Evolutionary conservation across 1,140 invertebrate species (phyloP).

Genomic region (Drosophila tsacasi): DNA sequence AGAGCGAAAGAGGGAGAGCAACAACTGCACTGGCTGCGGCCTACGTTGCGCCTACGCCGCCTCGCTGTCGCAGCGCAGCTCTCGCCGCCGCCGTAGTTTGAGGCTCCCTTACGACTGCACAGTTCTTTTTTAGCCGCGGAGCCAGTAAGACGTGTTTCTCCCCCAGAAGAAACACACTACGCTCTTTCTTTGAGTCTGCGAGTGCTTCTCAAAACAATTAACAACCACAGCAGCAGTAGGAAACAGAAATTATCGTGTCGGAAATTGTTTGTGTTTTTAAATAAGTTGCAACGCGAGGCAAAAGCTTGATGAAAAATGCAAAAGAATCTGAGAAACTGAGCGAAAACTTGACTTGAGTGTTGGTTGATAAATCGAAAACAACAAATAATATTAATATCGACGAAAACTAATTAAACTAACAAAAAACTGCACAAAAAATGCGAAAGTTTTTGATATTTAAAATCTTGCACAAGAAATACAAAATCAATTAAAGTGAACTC

Average conservation of each 20-base stretch:
- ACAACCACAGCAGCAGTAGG: constrained; percentile 34
- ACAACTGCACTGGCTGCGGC: constrained; percentile 52
- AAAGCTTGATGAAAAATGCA: constrained; percentile 72
- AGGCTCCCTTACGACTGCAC: constrained; percentile 44
- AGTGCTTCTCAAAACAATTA: constrained; percentile 68
- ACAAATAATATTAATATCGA: constrained; percentile 23
- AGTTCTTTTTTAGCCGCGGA: constrained; percentile 82
- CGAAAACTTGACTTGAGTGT: constrained; percentile 51
- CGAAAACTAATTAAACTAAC: constrained; percentile 42
- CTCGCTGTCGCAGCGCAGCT: constrained; percentile 11
- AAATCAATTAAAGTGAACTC: constrained; percentile 77
- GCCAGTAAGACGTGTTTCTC: constrained; percentile 85
- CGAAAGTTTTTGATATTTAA: constrained; percentile 72
- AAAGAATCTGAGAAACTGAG: constrained; percentile 61
- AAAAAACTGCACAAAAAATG: constrained; percentile 65
- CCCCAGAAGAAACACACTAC: constrained; percentile 39
- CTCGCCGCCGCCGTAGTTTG: constrained; percentile 49
- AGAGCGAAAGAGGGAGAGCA: constrained; percentile 28
- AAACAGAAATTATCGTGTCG: constrained; percentile 10
- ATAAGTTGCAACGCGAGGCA: constrained; percentile 53
- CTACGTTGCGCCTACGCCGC: constrained; percentile 50
- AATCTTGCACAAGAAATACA: constrained; percentile 81
- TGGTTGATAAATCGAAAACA: constrained; percentile 22
- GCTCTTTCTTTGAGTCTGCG: constrained; percentile 66
- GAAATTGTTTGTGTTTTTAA: constrained; percentile 75